These are phyloP conservation scores for Ceratosolen solmsi DNA, from an alignment of 1,140 invertebrate species.

Conservation along the genomic window DNA sequence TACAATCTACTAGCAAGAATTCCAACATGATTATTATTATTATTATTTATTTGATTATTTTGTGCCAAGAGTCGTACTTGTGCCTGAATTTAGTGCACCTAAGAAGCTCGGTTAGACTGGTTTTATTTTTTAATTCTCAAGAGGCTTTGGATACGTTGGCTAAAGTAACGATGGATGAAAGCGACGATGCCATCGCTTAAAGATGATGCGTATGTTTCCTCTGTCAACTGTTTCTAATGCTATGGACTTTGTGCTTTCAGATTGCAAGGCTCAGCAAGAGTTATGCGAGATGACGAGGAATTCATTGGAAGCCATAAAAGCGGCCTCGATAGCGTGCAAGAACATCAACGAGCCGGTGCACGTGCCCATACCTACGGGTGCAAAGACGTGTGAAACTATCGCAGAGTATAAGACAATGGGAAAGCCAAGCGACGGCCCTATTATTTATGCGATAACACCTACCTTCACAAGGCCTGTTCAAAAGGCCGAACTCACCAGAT, in stretches of 20 bases:
- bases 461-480: conserved; percentile 92
- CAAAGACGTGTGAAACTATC: conserved; percentile 40
- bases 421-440: conserved; percentile 59
- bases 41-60: too few relatives aligned
- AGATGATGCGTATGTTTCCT: too few relatives aligned
- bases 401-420: conserved; percentile 48
- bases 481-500: conserved; percentile 94
- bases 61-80: too few relatives aligned
- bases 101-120: too few relatives aligned
- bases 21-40: too few relatives aligned
- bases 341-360: conserved; percentile 50
- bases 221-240: not conserved
- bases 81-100: too few relatives aligned
- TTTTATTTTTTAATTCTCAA: too few relatives aligned
- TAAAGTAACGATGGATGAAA: too few relatives aligned
- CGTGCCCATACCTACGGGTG: conserved; percentile 39
- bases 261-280: conserved; percentile 49
- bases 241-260: not conserved
- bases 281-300: conserved; percentile 48
- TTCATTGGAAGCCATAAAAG: conserved; percentile 44
- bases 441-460: conserved; percentile 93
- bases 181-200: too few relatives aligned
- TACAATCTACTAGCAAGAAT: too few relatives aligned
- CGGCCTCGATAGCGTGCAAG: conserved; percentile 42
- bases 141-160: too few relatives aligned